Conservation (phyloP, 2,797 vertebrate species). For the Meriones psammophilus region DNA sequence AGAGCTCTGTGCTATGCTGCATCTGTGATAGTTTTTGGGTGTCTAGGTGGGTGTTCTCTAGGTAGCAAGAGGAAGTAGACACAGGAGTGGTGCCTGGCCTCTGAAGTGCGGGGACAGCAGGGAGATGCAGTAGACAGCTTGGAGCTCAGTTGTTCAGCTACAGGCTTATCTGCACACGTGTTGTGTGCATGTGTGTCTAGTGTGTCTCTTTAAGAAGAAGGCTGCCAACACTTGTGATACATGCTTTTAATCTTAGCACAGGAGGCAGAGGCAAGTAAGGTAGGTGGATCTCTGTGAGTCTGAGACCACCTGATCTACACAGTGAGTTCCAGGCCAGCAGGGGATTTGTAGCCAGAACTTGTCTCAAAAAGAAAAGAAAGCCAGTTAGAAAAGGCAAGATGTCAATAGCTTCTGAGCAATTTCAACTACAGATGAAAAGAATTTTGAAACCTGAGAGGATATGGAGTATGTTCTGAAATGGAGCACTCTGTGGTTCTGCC, state of each 20-base stretch:
- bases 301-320: neutral
- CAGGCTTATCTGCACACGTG: neutral
- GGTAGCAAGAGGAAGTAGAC: neutral
- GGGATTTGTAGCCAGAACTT: neutral
- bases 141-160: neutral
- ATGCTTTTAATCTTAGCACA: neutral
- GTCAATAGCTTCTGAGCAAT: neutral
- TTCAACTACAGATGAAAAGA: neutral
- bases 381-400: neutral
- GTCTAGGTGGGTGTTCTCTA: fast-evolving
- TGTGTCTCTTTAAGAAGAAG: neutral
- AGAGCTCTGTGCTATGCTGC: neutral
- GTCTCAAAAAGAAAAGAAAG: conserved; percentile 11
- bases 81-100: fast-evolving
- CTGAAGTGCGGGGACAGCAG: neutral
- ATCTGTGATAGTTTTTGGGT: neutral
- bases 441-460: neutral
- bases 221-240: neutral
- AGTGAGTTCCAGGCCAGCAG: neutral
- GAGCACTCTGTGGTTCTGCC: neutral
- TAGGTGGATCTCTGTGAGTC: neutral
- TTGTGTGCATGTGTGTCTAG: neutral
- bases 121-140: neutral
- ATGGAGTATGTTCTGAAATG: neutral
- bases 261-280: neutral